phyloP scores from a whole-genome alignment of 1,140 invertebrate species.

The Glomeris maerens region DNA sequence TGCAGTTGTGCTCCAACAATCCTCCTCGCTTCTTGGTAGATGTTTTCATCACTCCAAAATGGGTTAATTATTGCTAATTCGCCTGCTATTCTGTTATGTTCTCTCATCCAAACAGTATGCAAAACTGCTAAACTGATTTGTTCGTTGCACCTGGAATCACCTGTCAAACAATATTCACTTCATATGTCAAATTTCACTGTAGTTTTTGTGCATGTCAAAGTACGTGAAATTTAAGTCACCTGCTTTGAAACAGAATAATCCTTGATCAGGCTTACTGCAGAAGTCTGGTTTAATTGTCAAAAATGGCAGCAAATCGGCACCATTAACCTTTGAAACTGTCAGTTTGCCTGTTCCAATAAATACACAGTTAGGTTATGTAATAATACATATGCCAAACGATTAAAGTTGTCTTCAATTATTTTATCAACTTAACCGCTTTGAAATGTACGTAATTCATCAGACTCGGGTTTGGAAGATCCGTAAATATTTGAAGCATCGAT shows the following conservation, averaged over 20 bases:
- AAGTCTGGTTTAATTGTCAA: conserved; percentile 1
- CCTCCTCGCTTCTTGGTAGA: conserved; percentile 30
- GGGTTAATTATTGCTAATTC: conserved; percentile 34
- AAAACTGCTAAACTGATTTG: conserved; percentile 34
- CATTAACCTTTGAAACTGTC: background rate
- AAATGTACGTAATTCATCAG: conserved; percentile 54
- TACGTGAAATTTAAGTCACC: conserved; percentile 11
- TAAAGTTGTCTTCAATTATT: no score
- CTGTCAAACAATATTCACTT: conserved; percentile 27
- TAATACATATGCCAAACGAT: background rate
- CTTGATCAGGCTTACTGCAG: conserved; percentile 2
- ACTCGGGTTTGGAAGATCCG: conserved; percentile 54
- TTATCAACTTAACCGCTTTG: conserved; percentile 44
- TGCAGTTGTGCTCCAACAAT: conserved; percentile 30
- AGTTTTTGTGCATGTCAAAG: conserved; percentile 2
- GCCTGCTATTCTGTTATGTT: conserved; percentile 39
- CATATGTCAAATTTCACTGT: background rate
- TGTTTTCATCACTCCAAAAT: conserved; percentile 37
- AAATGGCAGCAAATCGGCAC: conserved; percentile 5
- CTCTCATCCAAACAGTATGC: conserved; percentile 39
- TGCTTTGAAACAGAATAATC: conserved; percentile 24
- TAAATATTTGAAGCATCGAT: conserved; percentile 16
- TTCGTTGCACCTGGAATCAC: conserved; percentile 45
- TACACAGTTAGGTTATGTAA: background rate
- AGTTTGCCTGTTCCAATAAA: background rate